Conservation (phyloP, 2,888 invertebrate genomes). For the Eucriotettix oculatus region DNA sequence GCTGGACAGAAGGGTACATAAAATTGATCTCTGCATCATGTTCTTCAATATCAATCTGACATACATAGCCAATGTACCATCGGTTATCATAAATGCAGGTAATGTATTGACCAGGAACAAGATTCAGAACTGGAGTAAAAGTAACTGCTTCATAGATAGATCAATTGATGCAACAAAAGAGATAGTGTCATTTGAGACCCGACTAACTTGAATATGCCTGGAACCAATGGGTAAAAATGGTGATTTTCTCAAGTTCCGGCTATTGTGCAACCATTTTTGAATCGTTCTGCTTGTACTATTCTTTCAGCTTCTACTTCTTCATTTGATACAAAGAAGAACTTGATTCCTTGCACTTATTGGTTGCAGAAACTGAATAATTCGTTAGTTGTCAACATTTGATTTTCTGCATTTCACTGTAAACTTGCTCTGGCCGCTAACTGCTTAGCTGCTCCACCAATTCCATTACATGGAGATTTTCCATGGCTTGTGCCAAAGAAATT, state of each 20-base stretch:
- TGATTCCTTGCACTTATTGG: not conserved
- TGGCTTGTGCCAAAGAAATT: too few species aligned
- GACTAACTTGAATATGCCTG: not conserved
- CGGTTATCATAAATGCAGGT: not conserved
- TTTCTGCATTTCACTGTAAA: not conserved
- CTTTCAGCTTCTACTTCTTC: not conserved
- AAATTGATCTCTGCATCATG: not conserved
- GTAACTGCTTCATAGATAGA: not conserved
- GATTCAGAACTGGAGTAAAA: not conserved
- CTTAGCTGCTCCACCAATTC: not conserved
- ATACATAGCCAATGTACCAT: not conserved
- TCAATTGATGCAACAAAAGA: not conserved
- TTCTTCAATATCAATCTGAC: not conserved
- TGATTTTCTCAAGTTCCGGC: not conserved
- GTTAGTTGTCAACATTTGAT: not conserved
- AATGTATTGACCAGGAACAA: slow-evolving; percentile 1
- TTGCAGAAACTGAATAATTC: not conserved
- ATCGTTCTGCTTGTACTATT: not conserved
- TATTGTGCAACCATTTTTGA: not conserved
- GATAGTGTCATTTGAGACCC: not conserved
- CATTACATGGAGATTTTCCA: too few species aligned
- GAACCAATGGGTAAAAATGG: not conserved
- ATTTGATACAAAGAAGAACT: not conserved
- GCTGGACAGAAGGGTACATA: not conserved
- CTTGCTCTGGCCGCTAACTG: not conserved